Evolutionary conservation across 2,888 invertebrate species (phyloP).

Genomic region (Trilocha varians): DNA sequence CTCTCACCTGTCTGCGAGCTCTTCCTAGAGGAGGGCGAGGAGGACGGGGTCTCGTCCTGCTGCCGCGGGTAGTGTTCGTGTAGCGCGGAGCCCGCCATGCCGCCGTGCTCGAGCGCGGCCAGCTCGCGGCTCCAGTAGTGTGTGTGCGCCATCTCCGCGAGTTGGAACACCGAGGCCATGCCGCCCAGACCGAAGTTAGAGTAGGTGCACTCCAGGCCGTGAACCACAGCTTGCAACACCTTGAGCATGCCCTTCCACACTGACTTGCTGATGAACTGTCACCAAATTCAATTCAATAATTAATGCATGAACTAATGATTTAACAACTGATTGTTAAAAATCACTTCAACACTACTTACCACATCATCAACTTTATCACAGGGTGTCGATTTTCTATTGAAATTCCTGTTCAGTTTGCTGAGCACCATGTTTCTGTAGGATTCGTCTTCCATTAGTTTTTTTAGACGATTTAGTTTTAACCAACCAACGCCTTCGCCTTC

Average conservation of each 20-base stretch:
- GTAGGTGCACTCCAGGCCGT: slow-evolving; percentile 93
- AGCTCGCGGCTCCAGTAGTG: slow-evolving; percentile 96
- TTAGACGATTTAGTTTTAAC: slow-evolving; percentile 92
- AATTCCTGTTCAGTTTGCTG: slow-evolving; percentile 93
- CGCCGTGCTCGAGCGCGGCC: slow-evolving; percentile 71
- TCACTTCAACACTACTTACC: slow-evolving; percentile 71
- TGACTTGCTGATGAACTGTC: slow-evolving; percentile 87
- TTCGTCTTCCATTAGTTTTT: slow-evolving; percentile 99
- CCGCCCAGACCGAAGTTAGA: slow-evolving; percentile 96
- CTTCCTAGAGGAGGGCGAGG: slow-evolving; percentile 75
- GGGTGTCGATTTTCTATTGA: slow-evolving; percentile 93
- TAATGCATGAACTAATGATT: not conserved
- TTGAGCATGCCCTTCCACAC: slow-evolving; percentile 98
- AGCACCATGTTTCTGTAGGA: slow-evolving; percentile 97
- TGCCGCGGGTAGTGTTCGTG: slow-evolving; percentile 42
- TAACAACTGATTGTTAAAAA: slow-evolving; percentile 1
- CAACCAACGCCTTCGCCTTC: slow-evolving; percentile 97
- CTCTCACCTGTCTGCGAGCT: slow-evolving; percentile 78
- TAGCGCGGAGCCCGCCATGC: slow-evolving; percentile 54
- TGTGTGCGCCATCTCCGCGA: slow-evolving; percentile 98
- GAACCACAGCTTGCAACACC: slow-evolving; percentile 89
- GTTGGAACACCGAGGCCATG: slow-evolving; percentile 96
- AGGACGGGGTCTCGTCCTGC: slow-evolving; percentile 46
- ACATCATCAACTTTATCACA: slow-evolving; percentile 98
- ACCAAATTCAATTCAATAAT: slow-evolving; percentile 11